Base-by-base conservation (phyloP, 2,797 vertebrate species). In the Paramormyrops hopkinsi region DNA sequence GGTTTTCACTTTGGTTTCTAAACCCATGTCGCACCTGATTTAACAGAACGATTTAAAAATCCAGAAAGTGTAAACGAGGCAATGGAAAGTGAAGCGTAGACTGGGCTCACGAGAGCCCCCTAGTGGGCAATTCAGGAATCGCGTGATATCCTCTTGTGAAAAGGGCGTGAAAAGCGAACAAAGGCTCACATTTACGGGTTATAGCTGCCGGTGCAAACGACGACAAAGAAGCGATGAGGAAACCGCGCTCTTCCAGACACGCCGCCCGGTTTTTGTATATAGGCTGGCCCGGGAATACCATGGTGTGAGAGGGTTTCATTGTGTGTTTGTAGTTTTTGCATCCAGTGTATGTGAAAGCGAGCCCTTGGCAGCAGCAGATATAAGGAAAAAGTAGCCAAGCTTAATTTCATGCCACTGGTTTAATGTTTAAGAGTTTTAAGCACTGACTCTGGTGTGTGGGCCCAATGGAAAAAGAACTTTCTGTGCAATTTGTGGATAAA, bases 121-220 rank as follows among this genome's bases (percentile, higher is more conserved):
- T 82, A 46, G 76, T 8, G 76, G 41, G 7, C 1, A 8, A 44
- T 46, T 46, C 17, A 9, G 76, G 41, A 82, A 82, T 46, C 14
- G 76, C 76, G 7, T 44, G 76, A 33, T 14, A 37, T 73, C 33
- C 33, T 73, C 4, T 41, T 73, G 29, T 17, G 69, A 73, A 73
- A 73, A 73, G 69, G 65, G 41, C 76, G 76, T 82, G 76, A 82
- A 82, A 82, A n/a, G 76, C 41, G 33, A 82, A 82, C 76, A 82
- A 82, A 82, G 76, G 17, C 76, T n/a, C 41, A 19, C 41, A 22
- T 82, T 82, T 82, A 82, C 76, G 6, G 76, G 37, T 82, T n/a
- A 46, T n/a, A 44, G 76, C 41, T 82, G 76, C 76, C 6, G 41
- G 41, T 82, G 37, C 17, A n/a, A 46, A 82, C 76, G 37, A n/a